Conservation (phyloP, 2,888 invertebrate species). For the Dasypolia templi region DNA sequence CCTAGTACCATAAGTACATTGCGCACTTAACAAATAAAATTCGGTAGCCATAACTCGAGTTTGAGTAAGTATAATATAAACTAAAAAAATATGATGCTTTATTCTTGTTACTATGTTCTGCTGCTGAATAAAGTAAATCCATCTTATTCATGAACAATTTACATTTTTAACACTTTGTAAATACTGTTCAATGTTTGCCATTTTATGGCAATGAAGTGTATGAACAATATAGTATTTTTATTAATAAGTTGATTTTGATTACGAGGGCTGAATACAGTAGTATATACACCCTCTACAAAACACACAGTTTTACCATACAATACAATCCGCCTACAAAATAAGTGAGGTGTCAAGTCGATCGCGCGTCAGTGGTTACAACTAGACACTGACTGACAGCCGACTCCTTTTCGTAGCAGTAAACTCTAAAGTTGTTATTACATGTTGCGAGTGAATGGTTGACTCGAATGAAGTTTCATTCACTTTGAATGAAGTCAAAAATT, state of each 20-base stretch:
- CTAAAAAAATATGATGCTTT: conserved; percentile 8
- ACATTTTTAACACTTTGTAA: neutral
- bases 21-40: conserved; percentile 28
- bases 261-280: neutral
- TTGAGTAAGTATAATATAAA: neutral
- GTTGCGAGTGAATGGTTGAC: too few relatives aligned
- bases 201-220: neutral
- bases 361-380: neutral
- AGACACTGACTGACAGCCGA: neutral
- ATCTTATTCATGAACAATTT: neutral
- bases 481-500: neutral
- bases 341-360: neutral
- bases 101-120: neutral
- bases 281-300: neutral
- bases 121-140: neutral
- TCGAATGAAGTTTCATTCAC: too few relatives aligned
- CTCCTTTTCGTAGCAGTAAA: neutral
- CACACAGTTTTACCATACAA: neutral
- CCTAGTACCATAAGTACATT: neutral
- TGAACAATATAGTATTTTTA: too few relatives aligned
- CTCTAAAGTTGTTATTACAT: too few relatives aligned
- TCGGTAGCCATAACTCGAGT: neutral
- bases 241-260: neutral
- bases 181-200: neutral
- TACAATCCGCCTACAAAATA: neutral